A percentile compares a stretch with the other conserved stretches of the same genome.
phyloP scores from a whole-genome alignment of 2,797 vertebrate species.

The Cottoperca gobio region DNA sequence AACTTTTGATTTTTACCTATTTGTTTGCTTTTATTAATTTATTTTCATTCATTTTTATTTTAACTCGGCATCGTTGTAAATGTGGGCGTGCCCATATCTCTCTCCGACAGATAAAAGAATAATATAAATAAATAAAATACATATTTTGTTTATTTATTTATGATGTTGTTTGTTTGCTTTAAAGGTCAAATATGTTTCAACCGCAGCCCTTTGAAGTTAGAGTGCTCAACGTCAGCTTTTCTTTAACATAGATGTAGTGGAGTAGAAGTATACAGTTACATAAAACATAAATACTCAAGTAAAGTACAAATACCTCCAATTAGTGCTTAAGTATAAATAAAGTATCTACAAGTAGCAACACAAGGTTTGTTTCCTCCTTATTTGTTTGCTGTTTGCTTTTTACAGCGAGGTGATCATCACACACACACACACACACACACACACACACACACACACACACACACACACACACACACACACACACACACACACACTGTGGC shows the following conservation, averaged over 20 bases:
- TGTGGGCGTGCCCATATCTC: no score
- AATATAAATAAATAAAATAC: no score
- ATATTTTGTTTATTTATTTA: background rate
- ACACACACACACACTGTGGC: constrained; percentile 14
- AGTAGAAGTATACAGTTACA: no score
- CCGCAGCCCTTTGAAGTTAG: background rate
- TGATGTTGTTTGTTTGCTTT: background rate
- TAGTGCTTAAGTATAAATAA: background rate
- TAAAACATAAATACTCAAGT: background rate
- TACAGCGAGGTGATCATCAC: constrained; percentile 26
- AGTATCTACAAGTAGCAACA: background rate
- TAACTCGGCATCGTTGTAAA: no score
- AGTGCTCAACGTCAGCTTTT: background rate
- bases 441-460: constrained; percentile 27
- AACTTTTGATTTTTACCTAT: no score
- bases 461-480: constrained; percentile 24
- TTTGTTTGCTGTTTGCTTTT: constrained; percentile 28
- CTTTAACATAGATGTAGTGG: no score
- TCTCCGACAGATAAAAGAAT: no score
- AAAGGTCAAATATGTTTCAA: background rate
- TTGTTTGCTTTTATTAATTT: no score
- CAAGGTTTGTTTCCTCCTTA: background rate
- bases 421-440: constrained; percentile 9
- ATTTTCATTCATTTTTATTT: no score
- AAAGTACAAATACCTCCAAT: background rate